phyloP scores from a whole-genome alignment of 23 tunicate species.

The Phallusia fumigata region DNA sequence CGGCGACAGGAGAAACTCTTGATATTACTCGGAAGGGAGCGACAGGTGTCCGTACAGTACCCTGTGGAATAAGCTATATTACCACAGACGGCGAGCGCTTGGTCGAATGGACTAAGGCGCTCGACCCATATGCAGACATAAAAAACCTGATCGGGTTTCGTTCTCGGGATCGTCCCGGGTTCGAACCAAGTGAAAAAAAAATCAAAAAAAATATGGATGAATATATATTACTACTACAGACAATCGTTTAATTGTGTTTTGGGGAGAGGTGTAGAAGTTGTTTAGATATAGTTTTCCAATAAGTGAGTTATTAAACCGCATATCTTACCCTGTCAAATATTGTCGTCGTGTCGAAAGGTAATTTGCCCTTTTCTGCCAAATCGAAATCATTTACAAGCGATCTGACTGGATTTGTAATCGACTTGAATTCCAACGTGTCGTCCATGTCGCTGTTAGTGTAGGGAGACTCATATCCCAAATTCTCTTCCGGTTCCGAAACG shows the following conservation, averaged over 20 bases:
- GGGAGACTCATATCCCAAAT: neutral
- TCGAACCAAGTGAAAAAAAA: too few relatives aligned
- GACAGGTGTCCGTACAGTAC: slow-evolving; percentile 25
- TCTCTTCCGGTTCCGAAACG: neutral
- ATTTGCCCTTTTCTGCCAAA: neutral
- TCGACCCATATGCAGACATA: too few relatives aligned
- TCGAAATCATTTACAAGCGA: neutral
- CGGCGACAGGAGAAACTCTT: slow-evolving; percentile 26
- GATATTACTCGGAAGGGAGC: slow-evolving; percentile 69
- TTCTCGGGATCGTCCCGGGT: too few relatives aligned
- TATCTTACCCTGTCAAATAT: neutral
- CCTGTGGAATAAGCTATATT: neutral
- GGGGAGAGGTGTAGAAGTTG: too few relatives aligned
- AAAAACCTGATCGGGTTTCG: too few relatives aligned
- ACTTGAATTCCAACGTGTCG: neutral
- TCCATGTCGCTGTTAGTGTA: neutral
- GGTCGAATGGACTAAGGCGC: too few relatives aligned
- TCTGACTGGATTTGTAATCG: neutral
- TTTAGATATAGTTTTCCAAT: too few relatives aligned
- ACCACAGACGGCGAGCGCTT: too few relatives aligned
- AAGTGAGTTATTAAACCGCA: neutral
- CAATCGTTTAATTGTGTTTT: too few relatives aligned
- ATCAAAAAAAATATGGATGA: too few relatives aligned
- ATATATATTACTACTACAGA: too few relatives aligned
- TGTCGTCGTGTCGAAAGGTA: neutral